Percentiles rank a stretch among this genome's conserved stretches.
Evolutionary conservation across 2,797 vertebrate genomes (phyloP).

Genomic region (Notamacropus eugenii): DNA sequence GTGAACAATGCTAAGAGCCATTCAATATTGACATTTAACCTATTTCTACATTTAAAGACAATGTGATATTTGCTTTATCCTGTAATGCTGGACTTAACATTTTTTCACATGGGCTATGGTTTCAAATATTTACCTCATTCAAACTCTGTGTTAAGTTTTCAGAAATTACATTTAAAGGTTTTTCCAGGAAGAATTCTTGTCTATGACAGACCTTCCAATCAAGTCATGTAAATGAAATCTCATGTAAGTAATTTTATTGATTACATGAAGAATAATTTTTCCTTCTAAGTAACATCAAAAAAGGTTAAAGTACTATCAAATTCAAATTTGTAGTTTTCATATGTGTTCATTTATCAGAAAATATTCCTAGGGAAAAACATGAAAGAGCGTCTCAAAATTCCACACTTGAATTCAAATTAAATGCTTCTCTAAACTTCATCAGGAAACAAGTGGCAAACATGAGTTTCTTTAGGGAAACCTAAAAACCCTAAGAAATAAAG

Average conservation of each 20-base stretch:
- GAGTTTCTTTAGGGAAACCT: constrained; percentile 55
- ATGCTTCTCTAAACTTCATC: constrained; percentile 56
- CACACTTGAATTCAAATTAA: constrained; percentile 23
- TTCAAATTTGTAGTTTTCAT: constrained; percentile 55
- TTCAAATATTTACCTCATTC: neutral
- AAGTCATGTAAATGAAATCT: constrained; percentile 47
- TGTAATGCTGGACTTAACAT: neutral
- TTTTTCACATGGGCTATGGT: neutral
- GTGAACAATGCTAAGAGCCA: neutral
- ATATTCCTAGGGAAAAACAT: constrained; percentile 59
- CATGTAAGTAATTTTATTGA: constrained; percentile 40
- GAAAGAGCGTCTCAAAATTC: constrained; percentile 49
- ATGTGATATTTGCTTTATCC: constrained; percentile 32
- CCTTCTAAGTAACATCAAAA: constrained; percentile 30
- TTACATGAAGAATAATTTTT: constrained; percentile 58
- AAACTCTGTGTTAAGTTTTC: neutral
- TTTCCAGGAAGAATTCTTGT: constrained; percentile 59
- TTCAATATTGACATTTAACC: neutral
- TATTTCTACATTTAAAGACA: constrained; percentile 40
- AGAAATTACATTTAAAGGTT: constrained; percentile 36
- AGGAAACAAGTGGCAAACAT: constrained; percentile 29
- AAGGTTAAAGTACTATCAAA: constrained; percentile 54
- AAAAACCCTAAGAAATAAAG: constrained; percentile 56
- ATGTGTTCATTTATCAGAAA: constrained; percentile 36
- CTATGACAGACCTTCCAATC: constrained; percentile 35